Evolutionary conservation across 2,888 invertebrate species (phyloP), one percentile per base, ranked within the genome.

Genomic region (Unio delphinus): DNA sequence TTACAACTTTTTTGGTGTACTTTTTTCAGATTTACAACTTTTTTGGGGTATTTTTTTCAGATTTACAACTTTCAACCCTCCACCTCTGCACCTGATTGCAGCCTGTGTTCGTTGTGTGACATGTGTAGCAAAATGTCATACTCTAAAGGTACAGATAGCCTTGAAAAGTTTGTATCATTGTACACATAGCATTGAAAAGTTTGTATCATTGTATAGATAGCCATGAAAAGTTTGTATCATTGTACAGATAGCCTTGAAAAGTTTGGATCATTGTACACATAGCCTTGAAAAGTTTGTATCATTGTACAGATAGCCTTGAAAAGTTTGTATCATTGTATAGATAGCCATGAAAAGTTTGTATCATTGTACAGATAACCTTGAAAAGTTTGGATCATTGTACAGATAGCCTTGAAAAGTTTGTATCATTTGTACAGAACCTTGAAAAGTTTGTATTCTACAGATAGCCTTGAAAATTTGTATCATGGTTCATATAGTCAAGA

Each of bases 21-120:
- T 23, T 23, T 23, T 23, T 23, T 23, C 23, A 23, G 23, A 23
- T 88, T 88, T 79, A 79, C 86, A 61, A 74, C 80, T 17, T 77
- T 86, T 23, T 23, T 23, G 0, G 23, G 23, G 23, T 23, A 23
- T 0, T 23, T 23, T 23, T 23, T 23, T 23, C 23, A 23, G 23
- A 23, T 88, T 88, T 79, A 79, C 86, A 61, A 74, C 80, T 17
- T 77, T 86, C 65, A 76, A 75, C 30, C 80, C 82, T 18, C 87
- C 87, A 11, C 87, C 89, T 5, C 67, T 89, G 61, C 86, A 87
- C 26, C 76, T 89, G 61, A 68, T 89, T 30, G 80, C 86, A 18
- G 74, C 79, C 7, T 84, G 86, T 68, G 68, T 89, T 62, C 83
- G 85, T 59, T 85, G 87, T 75, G 75, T 89, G 7, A 83, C 82